Base-by-base conservation (phyloP, 2,797 vertebrate genomes). In the Lophotriccus pileatus region DNA sequence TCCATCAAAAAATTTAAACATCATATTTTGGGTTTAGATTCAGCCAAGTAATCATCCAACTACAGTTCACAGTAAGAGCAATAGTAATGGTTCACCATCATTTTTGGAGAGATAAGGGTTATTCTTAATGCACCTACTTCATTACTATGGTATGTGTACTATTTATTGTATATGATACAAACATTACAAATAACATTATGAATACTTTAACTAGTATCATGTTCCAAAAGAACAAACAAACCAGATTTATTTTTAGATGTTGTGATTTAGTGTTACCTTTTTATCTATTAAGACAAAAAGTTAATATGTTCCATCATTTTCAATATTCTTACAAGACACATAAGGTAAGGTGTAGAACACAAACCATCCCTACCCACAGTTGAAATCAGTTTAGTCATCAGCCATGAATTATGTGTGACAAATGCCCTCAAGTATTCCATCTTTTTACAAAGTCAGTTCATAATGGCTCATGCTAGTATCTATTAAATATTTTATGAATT, bases 401-500 rank as follows among this genome's bases (percentile, higher is more conserved):
- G 77, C 63, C 44, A 93, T 91, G 85, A 97, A 96, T 95, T 95
- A 90, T 81, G 58, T 53, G 72, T 70, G 66, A 97, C 27, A 98
- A 97, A 96, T 79, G 85, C 90, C 94, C 93, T 95, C 87, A 94
- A 97, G 91, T 91, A 95, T 90, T 97, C 78, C 69, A 94, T 70
- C 53, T 68, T 91, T 95, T 90, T 76, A 80, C 72, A 37, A 0
- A 90, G 83, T 81, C 89, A 92, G 76, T 94, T 97, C 78, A 90
- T 97, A 96, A 96, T 73, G 82, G 77, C 77, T 96, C 70, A 55
- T 47, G 85, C 84, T 96, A 96, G 91, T 85, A 96, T 83, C 88
- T 97, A 84, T 60, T 97, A 94, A 78, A 95, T 95, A 97, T 95
- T 97, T 98, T 93, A 97, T 95, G 97, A 97, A 96, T 97, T 97